These are phyloP conservation scores for Tringa solitaria DNA, from an alignment of 2,113 vertebrate species.

Conservation along the genomic window DNA sequence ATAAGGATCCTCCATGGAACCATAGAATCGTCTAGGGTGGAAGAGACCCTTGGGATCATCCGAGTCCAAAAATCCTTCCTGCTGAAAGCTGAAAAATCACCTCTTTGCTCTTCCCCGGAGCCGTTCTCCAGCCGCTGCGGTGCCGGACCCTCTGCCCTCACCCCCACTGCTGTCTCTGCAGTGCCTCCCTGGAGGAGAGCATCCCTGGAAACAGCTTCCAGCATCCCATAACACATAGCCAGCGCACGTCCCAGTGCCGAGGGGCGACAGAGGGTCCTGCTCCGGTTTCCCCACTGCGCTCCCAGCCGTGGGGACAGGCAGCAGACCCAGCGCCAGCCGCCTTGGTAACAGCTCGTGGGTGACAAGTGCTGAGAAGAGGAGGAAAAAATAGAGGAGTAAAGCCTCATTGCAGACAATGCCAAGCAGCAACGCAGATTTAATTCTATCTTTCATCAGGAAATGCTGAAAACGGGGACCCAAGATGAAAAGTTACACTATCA, in stretches of 20 bases:
- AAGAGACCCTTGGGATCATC: too few relatives aligned
- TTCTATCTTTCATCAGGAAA: background rate
- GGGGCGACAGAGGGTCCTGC: background rate
- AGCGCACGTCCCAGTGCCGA: accelerated
- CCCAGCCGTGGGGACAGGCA: background rate
- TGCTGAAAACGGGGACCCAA: background rate
- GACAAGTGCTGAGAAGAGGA: background rate
- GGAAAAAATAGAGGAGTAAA: background rate
- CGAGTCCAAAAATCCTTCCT: too few relatives aligned
- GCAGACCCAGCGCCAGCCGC: background rate
- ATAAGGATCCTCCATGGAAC: too few relatives aligned
- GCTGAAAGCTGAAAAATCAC: background rate
- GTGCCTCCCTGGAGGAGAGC: background rate
- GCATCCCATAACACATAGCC: background rate
- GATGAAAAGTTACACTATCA: background rate
- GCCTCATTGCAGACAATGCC: background rate
- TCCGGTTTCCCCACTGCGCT: accelerated
- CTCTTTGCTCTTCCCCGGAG: background rate
- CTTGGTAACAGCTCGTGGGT: accelerated
- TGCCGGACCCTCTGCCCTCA: background rate
- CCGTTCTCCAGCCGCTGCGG: background rate
- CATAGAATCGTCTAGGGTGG: too few relatives aligned
- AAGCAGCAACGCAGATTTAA: background rate
- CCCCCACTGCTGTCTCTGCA: background rate
- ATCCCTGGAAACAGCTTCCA: background rate